Evolutionary conservation across 2,888 invertebrate genomes (phyloP), one percentile per base, ranked within the genome.

Genomic region (Temnothorax unifasciatus): DNA sequence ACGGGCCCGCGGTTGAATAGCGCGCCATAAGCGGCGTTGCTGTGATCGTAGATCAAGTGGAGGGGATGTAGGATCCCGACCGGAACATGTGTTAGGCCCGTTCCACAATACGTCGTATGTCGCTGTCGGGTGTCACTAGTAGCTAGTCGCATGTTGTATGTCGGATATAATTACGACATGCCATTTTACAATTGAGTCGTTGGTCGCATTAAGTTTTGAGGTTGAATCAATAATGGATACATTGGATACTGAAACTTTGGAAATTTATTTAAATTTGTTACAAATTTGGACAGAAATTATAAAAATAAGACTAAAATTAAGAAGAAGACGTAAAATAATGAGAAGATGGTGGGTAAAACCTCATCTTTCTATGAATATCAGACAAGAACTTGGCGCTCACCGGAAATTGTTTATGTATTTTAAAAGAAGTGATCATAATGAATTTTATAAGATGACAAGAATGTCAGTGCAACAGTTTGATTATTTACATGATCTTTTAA

Each of bases 291-390:
- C 25, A 25, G 25, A 64, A 64, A 64, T 64, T 38, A 64, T n/a
- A n/a, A 63, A 38, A 63, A n/a, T 63, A 1, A 18, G 11, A n/a
- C 11, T 63, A n/a, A 8, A 3, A 13, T 63, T 63, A 11, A 61
- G 25, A 59, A 59, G n/a, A 63, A 63, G 34, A 18, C 63, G n/a
- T 38, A 52, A 21, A 41, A 21, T 21, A 64, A 21, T 13, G 2
- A 64, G n/a, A 64, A 38, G 63, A 11, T 64, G 34, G 34, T 61
- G 34, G 9, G n/a, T 38, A 63, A 63, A 38, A 38, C 63, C 64
- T 3, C 41, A 64, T 11, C 3, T 38, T 38, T 18, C 18, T 63
- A 11, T 9, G 18, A 38, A 63, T 38, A 38, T 63, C 3, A 63
- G 34, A 38, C 63, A 63, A 34, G 3, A 29, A 1, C 2, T 63